phyloP scores from a whole-genome alignment of 1,140 invertebrate species.

The Semibalanus balanoides region DNA sequence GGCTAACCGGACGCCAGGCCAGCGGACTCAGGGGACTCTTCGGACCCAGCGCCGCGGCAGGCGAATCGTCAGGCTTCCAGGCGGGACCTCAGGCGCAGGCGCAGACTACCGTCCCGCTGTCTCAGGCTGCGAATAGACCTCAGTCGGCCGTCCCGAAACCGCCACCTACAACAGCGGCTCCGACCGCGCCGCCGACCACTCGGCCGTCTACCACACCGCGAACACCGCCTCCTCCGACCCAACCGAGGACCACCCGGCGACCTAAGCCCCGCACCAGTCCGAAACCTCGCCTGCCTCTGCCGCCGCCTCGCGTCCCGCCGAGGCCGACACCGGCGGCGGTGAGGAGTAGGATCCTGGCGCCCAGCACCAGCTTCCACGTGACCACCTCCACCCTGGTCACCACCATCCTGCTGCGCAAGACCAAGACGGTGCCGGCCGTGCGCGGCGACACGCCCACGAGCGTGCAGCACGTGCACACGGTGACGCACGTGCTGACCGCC shows the following conservation, averaged over 20 bases:
- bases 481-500: background rate
- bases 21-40: too few relatives aligned
- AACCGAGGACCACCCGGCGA: background rate
- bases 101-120: too few relatives aligned
- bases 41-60: too few relatives aligned
- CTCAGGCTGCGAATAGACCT: background rate
- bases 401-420: background rate
- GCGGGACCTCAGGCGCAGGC: too few relatives aligned
- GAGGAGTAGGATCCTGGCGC: background rate
- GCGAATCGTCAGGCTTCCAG: too few relatives aligned
- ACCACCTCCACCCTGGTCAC: background rate
- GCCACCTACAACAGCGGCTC: too few relatives aligned
- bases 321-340: background rate
- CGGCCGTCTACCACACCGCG: too few relatives aligned
- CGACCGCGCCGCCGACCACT: background rate
- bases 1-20: too few relatives aligned
- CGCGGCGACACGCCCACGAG: conserved; percentile 7
- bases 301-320: too few relatives aligned
- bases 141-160: background rate
- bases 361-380: background rate
- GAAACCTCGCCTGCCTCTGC: background rate
- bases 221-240: too few relatives aligned
- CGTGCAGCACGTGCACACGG: background rate
- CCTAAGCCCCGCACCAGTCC: background rate
- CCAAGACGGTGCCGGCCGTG: background rate